Base-by-base conservation (phyloP, 2,113 vertebrate genomes). In the Oenanthe oenanthe region DNA sequence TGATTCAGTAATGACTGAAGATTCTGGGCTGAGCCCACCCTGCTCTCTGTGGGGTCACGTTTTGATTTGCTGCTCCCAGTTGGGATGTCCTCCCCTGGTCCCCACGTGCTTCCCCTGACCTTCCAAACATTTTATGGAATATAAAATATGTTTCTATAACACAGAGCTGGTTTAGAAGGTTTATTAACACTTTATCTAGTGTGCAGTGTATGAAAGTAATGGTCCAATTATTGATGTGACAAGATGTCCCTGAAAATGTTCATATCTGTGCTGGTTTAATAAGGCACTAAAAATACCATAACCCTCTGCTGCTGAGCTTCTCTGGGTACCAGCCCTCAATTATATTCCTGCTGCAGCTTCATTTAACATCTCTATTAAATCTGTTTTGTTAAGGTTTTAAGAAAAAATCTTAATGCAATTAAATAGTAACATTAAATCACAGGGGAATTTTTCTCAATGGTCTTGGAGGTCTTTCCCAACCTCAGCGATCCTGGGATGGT, bases 111-210 rank as follows among this genome's bases (percentile, higher is more conserved):
- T 92, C 56, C 56, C 22, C 42, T 28, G 62, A 75, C 54, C 67
- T 68, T 50, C 70, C 48, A 80, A 70, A 92, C 61, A 93, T 87
- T 78, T 74, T n/a, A 32, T n/a, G 72, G 60, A 54, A 79, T 90
- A 76, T 58, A 85, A 96, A 97, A 88, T 45, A 58, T 10, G 14
- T 72, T 90, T 75, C 75, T 82, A 56, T 80, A 94, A 93, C 19
- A 42, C 10, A 71, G 40, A 80, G 51, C 48, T 75, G 51, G 88
- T 96, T 88, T 57, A 80, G 96, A 92, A 89, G 62, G 48, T 91
- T 95, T 97, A 96, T 96, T 96, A 96, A 94, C 68, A 73, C 96
- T 96, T 97, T 97, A 97, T 93, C 26, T 54, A 84, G 93, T 89
- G 73, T 87, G 92, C 80, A 82, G 47, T 63, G 54, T 87, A 71